These are phyloP conservation scores for Poeciliopsis infans DNA, from an alignment of 2,797 vertebrate species.

Conservation along the genomic window DNA sequence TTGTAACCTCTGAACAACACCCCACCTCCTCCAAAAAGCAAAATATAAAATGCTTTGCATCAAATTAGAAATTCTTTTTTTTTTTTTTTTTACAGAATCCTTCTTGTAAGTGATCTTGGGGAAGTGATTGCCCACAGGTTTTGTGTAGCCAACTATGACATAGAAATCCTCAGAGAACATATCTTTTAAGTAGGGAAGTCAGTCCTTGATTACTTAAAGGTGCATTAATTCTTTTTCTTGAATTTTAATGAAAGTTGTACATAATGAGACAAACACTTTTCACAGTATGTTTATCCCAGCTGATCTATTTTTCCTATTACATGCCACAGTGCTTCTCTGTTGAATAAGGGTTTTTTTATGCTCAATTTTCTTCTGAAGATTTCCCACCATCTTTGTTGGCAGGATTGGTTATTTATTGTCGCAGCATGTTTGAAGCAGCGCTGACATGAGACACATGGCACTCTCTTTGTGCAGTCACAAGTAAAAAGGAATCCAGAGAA, in stretches of 20 bases:
- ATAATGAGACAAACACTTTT: slow-evolving; percentile 4
- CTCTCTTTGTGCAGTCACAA: neutral
- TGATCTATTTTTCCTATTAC: neutral
- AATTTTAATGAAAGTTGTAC: neutral
- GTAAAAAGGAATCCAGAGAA: neutral
- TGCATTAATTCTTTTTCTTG: neutral
- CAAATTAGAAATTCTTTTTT: neutral
- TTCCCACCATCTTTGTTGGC: neutral
- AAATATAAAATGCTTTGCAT: neutral
- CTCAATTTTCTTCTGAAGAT: neutral
- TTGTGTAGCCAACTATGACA: neutral
- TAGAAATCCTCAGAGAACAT: neutral
- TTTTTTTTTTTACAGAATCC: neutral
- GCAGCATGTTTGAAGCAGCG: neutral
- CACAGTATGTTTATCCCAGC: too few species aligned
- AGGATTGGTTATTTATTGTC: neutral
- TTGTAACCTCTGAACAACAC: neutral
- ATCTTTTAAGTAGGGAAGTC: neutral
- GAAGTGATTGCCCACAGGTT: neutral
- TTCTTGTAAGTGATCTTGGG: neutral
- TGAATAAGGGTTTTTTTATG: neutral
- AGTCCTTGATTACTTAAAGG: neutral
- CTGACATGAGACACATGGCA: neutral
- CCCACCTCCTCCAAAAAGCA: neutral
- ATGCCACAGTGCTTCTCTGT: neutral